Percentiles rank a stretch among this genome's conserved stretches.
phyloP scores from a whole-genome alignment of 1,140 invertebrate genomes.

The Papilio machaon region DNA sequence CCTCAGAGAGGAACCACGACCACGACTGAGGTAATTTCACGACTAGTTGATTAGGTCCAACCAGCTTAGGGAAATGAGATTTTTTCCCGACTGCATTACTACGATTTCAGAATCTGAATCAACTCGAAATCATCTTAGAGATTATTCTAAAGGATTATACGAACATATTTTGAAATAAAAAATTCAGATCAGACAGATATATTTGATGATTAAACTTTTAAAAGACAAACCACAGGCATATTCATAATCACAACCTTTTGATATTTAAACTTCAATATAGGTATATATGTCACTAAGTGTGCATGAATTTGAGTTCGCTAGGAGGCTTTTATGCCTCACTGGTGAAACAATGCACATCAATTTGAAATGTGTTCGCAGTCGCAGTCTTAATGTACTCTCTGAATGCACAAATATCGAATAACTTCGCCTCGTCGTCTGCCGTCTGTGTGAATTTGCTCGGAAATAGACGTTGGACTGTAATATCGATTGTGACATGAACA shows the following conservation, averaged over 20 bases:
- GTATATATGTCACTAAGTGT: background rate
- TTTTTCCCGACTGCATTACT: conserved; percentile 10
- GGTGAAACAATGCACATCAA: background rate
- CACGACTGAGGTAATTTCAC: conserved; percentile 16
- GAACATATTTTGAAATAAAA: background rate
- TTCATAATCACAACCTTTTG: background rate
- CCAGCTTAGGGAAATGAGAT: conserved; percentile 15
- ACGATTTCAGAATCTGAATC: conserved; percentile 1
- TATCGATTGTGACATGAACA: background rate
- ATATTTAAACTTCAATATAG: background rate
- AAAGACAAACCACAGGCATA: background rate
- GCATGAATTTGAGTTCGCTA: background rate
- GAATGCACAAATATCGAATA: conserved; percentile 22
- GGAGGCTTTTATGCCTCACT: background rate
- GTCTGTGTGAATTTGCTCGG: conserved; percentile 9
- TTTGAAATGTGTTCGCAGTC: conserved; percentile 5
- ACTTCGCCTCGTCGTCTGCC: background rate
- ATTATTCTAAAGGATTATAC: background rate
- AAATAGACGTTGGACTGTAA: background rate
- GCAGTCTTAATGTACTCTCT: background rate
- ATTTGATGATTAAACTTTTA: background rate
- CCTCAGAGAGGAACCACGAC: background rate
- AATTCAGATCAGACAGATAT: background rate
- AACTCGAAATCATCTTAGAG: background rate
- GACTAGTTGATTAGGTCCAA: conserved; percentile 11